Percentiles rank a stretch among this genome's conserved stretches.
These are phyloP conservation scores for Himalopsyche tibetana DNA, from an alignment of 2,888 invertebrate species.

Conservation along the genomic window DNA sequence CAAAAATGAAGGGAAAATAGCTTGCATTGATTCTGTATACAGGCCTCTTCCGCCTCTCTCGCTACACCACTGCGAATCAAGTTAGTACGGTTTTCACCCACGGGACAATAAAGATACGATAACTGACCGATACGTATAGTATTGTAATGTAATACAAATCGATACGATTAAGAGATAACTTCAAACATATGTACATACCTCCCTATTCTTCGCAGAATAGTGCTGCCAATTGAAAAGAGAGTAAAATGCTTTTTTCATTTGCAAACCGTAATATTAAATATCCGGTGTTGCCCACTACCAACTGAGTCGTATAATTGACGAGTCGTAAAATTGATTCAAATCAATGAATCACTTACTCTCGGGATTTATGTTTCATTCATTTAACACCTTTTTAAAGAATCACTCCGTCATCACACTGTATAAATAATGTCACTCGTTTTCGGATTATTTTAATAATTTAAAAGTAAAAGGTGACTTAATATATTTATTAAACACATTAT, in stretches of 20 bases:
- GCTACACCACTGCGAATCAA: too few species aligned
- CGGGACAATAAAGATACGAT: too few species aligned
- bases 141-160: too few species aligned
- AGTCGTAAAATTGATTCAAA: conserved; percentile 28
- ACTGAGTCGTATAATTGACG: background rate
- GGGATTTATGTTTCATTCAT: background rate
- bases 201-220: conserved; percentile 53
- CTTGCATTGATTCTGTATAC: too few species aligned
- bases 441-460: background rate
- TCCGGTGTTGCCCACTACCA: background rate
- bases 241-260: conserved; percentile 63
- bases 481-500: background rate
- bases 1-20: too few species aligned
- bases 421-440: background rate
- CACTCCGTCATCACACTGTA: background rate
- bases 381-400: background rate
- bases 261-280: background rate
- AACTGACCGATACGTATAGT: too few species aligned
- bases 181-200: conserved; percentile 15
- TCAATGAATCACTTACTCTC: conserved; percentile 33
- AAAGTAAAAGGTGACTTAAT: background rate
- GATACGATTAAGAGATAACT: background rate
- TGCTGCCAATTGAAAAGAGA: conserved; percentile 60
- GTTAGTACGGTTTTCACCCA: too few species aligned
- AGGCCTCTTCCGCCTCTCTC: too few species aligned